Percentiles rank a stretch among this genome's conserved stretches.
Evolutionary conservation across 2,797 vertebrate genomes (phyloP).

Genomic region (Hirundo rustica): DNA sequence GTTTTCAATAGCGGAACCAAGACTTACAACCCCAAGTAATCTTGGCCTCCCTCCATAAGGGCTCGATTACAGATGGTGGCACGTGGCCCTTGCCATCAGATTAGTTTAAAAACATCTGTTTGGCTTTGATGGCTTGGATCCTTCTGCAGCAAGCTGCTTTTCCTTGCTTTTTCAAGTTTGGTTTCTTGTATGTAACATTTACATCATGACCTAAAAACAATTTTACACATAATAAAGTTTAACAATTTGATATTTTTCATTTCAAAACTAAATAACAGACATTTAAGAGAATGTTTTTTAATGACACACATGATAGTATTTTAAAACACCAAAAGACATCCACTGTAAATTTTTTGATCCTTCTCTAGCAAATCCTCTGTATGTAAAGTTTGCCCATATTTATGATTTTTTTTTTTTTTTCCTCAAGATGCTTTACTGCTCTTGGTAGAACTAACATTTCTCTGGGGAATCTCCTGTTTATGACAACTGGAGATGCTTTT

Average conservation of each 20-base stretch:
- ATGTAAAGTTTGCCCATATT: slow-evolving; percentile 61
- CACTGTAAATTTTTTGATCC: slow-evolving; percentile 22
- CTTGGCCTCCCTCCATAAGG: not conserved
- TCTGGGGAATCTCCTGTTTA: slow-evolving; percentile 66
- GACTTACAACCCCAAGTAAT: not conserved
- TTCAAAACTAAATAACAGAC: slow-evolving; percentile 74
- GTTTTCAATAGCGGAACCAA: not conserved
- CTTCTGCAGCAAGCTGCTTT: slow-evolving; percentile 17
- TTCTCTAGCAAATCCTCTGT: slow-evolving; percentile 49
- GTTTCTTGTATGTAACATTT: slow-evolving; percentile 56
- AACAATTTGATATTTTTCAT: slow-evolving; percentile 76
- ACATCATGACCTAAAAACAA: slow-evolving; percentile 66
- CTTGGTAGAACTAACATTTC: slow-evolving; percentile 70
- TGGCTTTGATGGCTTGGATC: not conserved
- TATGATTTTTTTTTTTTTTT: slow-evolving; percentile 14
- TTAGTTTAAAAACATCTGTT: slow-evolving; percentile 15
- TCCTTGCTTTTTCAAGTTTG: slow-evolving; percentile 50
- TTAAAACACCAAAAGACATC: slow-evolving; percentile 50
- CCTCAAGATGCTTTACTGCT: slow-evolving; percentile 46
- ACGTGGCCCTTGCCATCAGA: not conserved
- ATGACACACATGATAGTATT: slow-evolving; percentile 57
- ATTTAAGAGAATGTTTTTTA: slow-evolving; percentile 63
- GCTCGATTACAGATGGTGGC: not conserved
- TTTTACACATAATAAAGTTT: slow-evolving; percentile 81
- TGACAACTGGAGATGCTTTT: slow-evolving; percentile 65